Conservation (phyloP, 1,140 invertebrate genomes). For the Megathymus violae region DNA sequence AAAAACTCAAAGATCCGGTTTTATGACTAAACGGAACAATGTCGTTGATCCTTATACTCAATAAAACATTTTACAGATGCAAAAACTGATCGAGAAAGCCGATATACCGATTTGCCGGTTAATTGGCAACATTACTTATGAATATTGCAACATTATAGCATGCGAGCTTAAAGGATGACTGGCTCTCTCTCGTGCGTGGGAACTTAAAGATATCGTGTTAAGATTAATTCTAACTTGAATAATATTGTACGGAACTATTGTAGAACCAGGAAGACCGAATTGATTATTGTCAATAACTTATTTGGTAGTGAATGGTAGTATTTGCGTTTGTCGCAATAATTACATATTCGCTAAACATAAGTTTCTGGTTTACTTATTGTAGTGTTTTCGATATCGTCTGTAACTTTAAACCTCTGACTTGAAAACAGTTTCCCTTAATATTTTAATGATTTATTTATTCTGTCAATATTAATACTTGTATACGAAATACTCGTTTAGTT, state of each 20-base stretch:
- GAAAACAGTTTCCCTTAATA: no score
- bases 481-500: no score
- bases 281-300: slow-evolving; percentile 19
- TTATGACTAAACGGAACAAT: no score
- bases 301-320: neutral
- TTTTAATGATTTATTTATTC: no score
- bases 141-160: slow-evolving; percentile 33
- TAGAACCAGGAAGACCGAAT: slow-evolving; percentile 25
- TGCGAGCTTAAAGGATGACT: slow-evolving; percentile 27
- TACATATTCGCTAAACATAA: neutral
- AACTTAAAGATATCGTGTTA: slow-evolving; percentile 13
- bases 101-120: slow-evolving; percentile 28
- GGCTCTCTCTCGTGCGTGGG: slow-evolving; percentile 25
- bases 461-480: no score
- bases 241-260: slow-evolving; percentile 22
- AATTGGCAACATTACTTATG: slow-evolving; percentile 25
- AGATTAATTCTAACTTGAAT: slow-evolving; percentile 28
- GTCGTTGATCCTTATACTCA: no score
- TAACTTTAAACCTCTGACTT: no score
- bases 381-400: no score
- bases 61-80: slow-evolving; percentile 24
- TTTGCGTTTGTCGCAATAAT: neutral
- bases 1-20: no score
- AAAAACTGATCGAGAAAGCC: slow-evolving; percentile 27
- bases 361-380: no score